A percentile compares a stretch with the other conserved stretches of the same genome.
Conservation (phyloP, 2,888 invertebrate genomes). For the Dinocampus coccinellae region DNA sequence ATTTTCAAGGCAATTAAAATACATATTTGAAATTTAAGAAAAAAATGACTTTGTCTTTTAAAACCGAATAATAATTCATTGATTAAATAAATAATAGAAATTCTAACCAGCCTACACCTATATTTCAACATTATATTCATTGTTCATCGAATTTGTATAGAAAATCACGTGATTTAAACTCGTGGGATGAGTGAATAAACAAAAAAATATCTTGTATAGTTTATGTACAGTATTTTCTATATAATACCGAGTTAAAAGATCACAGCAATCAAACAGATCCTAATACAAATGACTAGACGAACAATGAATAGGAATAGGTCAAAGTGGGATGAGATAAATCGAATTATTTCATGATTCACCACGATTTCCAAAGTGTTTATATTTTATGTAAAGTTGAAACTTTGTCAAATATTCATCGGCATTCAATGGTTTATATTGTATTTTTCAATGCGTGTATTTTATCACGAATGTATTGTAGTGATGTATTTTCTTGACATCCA, state of each 20-base stretch:
- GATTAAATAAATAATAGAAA: neutral
- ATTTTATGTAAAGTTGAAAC: neutral
- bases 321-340: neutral
- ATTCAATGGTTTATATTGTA: neutral
- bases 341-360: slow-evolving; percentile 14
- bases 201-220: neutral
- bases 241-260: neutral
- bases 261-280: neutral
- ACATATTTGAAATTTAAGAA: neutral
- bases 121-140: slow-evolving; percentile 13
- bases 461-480: neutral
- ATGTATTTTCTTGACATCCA: slow-evolving; percentile 3
- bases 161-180: slow-evolving; percentile 2
- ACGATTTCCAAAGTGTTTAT: neutral
- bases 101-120: neutral
- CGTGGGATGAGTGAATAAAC: neutral
- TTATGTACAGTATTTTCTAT: neutral
- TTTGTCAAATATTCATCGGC: neutral
- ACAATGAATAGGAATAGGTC: slow-evolving; percentile 9
- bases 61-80: neutral
- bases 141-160: neutral
- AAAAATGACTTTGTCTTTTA: neutral
- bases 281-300: too few species aligned
- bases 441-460: neutral
- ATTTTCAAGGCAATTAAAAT: neutral